These are phyloP conservation scores for Hyperopisus bebe DNA, from an alignment of 2,113 vertebrate genomes.

Conservation along the genomic window DNA sequence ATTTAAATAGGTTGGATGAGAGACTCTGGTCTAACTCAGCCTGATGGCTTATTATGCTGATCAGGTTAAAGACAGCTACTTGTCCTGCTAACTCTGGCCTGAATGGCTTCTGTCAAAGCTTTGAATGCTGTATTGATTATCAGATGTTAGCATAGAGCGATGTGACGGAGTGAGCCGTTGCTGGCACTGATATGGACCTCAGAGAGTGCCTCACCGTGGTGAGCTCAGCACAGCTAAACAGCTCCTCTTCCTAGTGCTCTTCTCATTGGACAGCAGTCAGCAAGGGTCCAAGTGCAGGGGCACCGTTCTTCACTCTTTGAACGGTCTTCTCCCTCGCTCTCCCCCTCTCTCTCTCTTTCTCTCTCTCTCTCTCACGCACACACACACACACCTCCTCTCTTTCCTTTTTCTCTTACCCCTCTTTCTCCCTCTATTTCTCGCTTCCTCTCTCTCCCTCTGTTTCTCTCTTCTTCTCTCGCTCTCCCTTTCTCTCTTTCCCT, in stretches of 20 bases:
- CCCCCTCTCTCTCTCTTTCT: constrained; percentile 58
- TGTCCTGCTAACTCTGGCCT: neutral
- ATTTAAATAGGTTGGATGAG: neutral
- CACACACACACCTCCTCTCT: neutral
- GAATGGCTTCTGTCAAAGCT: neutral
- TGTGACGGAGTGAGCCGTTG: neutral
- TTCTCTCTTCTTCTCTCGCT: neutral
- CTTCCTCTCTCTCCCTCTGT: constrained; percentile 32
- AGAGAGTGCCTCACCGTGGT: neutral
- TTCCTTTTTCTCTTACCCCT: constrained; percentile 15
- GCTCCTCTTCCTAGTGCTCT: neutral
- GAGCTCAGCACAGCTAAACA: neutral
- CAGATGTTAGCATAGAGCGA: neutral
- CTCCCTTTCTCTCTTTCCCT: neutral
- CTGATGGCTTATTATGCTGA: neutral
- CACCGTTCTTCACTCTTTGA: constrained; percentile 46
- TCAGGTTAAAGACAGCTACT: neutral
- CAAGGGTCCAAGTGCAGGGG: constrained; percentile 22
- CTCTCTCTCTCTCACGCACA: constrained; percentile 30
- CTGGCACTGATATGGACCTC: neutral
- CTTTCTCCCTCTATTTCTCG: constrained; percentile 29
- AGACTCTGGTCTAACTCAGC: neutral
- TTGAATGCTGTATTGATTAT: neutral
- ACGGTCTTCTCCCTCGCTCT: too few relatives aligned
- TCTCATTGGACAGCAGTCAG: neutral